Evolutionary conservation across 2,888 invertebrate species (phyloP), one percentile per base, ranked within the genome.

Genomic region (Pristionchus entomophagus): DNA sequence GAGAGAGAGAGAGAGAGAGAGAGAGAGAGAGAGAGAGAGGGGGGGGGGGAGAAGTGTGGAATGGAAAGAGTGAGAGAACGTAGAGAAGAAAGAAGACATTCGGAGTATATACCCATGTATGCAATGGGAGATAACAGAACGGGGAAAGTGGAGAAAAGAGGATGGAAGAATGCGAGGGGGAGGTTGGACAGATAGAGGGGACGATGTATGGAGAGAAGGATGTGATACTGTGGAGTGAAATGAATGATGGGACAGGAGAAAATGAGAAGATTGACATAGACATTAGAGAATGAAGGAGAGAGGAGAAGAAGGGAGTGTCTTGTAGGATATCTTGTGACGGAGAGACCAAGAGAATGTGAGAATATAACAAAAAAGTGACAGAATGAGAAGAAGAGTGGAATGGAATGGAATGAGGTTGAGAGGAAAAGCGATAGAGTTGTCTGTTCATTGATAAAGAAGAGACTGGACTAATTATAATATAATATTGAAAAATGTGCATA

Each of bases 31-130:
- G 45, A 73, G 26, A 38, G 73, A 38, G 73, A 41, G 19, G 32
- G 65, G 65, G 12, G 65, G 17, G 19, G 32, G 32, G 32, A n/a
- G n/a, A n/a, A n/a, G n/a, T n/a, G n/a, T n/a, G n/a, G n/a, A n/a
- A n/a, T n/a, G n/a, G n/a, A n/a, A n/a, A n/a, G n/a, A n/a, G n/a
- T n/a, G n/a, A n/a, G n/a, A n/a, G n/a, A n/a, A n/a, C n/a, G 19
- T n/a, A 86, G 86, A 59, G 73, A 65, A 77, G 73, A 73, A 41
- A 83, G 59, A 83, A 45, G 51, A 73, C 12, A 65, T 26, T 65
- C 83, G 26, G 49, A 56, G 59, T 38, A 35, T 82, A 41, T 62
- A 83, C 49, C 35, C 62, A 49, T 83, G 62, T 49, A 41, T 83
- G 69, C 41, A 41, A 69, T 69, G 69, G 38, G 38, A 69, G 69